Base-by-base conservation (phyloP, 30 jellyfish, hydroid and myxozoan species). In the Cassiopea andromeda region DNA sequence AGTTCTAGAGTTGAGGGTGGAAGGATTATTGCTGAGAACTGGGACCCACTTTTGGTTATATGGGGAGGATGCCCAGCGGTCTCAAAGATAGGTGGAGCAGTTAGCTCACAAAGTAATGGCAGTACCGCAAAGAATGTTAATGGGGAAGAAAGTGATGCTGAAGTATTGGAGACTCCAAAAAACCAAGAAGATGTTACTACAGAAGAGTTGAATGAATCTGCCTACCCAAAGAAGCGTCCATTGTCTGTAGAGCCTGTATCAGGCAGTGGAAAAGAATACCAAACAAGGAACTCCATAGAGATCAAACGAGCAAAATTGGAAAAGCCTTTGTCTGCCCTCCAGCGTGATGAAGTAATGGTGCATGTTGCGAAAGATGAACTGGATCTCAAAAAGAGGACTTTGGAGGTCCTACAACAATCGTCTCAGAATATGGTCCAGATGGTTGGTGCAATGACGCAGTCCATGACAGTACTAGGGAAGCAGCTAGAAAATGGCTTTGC, bases 41-140 rank as follows among this genome's bases (percentile, higher is more conserved):
- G 89, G 94, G 94, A 87, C 19, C 77, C 47, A 1, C 91, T 87
- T 2, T 48, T 71, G 46, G 45, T 38, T 57, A 75, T 77, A 15
- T 73, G 93, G 93, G 90, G 94, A 14, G 89, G 83, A 66, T 87
- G 88, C 61, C 94, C 84, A 61, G 54, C 94, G 38, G 91, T 67
- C 15, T 57, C 44, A 17, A 81, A 81, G 54, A 81, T 81, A 43
- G 68, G 69, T 0, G 89, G 66, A 15, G 89, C 89, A 66, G 80
- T 81, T 47, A 78, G 75, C 9, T 57, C 87, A 48, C 38, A 27
- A 27, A 0, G 38, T 27, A 27, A 27, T 27, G 38, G 38, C 38
- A 49, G 38, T 2, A 80, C 69, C 1, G 64, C 80, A 59, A 47
- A 59, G 12, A 19, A 13, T 12, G 14, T 44, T 8, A 46, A 46